Conservation (phyloP, 1,140 invertebrate species). For the Drosophila santomea region DNA sequence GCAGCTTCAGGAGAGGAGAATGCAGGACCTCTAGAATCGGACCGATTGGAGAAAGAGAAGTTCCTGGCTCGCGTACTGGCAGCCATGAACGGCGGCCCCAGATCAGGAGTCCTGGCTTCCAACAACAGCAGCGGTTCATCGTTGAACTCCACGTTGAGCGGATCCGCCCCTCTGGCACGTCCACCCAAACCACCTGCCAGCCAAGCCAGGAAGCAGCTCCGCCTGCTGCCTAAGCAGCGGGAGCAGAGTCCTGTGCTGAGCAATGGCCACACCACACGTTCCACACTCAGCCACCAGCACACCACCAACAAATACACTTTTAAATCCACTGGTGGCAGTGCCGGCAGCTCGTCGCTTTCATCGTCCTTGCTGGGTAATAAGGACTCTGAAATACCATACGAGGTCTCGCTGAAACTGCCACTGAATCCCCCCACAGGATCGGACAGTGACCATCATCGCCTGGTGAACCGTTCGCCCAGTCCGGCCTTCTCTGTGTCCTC, state of each 20-base stretch:
- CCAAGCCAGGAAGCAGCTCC: constrained; percentile 70
- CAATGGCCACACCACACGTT: constrained; percentile 55
- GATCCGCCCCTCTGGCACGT: constrained; percentile 22
- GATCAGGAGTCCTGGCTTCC: constrained; percentile 27
- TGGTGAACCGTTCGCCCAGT: constrained; percentile 76
- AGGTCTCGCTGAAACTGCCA: constrained; percentile 78
- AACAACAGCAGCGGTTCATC: constrained; percentile 68
- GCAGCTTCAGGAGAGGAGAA: constrained; percentile 47
- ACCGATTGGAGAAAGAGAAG: constrained; percentile 55
- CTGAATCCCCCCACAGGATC: constrained; percentile 55
- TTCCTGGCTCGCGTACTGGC: constrained; percentile 72
- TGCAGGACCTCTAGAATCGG: constrained; percentile 33
- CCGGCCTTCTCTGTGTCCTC: constrained; percentile 70
- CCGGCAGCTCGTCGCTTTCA: constrained; percentile 57
- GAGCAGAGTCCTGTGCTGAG: constrained; percentile 71
- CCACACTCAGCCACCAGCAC: constrained; percentile 21
- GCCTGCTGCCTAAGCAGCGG: constrained; percentile 69
- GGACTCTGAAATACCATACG: constrained; percentile 64
- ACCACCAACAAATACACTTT: constrained; percentile 40
- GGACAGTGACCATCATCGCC: constrained; percentile 54
- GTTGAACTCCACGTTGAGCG: constrained; percentile 52
- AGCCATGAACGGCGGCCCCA: constrained; percentile 71
- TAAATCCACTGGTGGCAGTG: constrained; percentile 27
- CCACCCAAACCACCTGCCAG: constrained; percentile 69
- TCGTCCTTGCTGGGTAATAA: constrained; percentile 57